Base-by-base conservation (phyloP, 1,140 invertebrate genomes). In the Amphibalanus amphitrite region DNA sequence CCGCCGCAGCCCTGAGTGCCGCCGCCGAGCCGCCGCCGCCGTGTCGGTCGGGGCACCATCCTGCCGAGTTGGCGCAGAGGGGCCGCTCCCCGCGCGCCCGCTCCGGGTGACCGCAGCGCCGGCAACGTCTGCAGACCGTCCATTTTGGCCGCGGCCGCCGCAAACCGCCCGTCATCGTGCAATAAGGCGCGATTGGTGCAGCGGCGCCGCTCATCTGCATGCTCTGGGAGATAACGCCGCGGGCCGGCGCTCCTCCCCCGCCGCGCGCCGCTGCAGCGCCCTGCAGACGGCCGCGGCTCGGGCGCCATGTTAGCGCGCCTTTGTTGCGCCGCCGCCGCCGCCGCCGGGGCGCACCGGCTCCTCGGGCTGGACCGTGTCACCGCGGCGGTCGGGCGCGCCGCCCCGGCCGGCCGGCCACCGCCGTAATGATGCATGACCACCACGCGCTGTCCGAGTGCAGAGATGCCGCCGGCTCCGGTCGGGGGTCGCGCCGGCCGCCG, bases 121-220 rank as follows among this genome's bases (percentile, higher is more conserved):
- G 13, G n/a, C n/a, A n/a, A n/a, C n/a, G n/a, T 8, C 23, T 59
- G 47, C 47, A 59, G 47, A 23, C 6, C 47, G 47, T 59, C 47
- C 47, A 59, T 59, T 59, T 59, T 59, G 47, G 47, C 47, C 6
- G 47, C 33, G 33, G 33, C 33, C 47, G 47, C 13, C 47, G 23
- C 13, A 59, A 59, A 59, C 10, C 47, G 47, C 47, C 47, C 47
- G 47, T 59, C 47, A 59, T 59, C 47, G 47, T 59, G 47, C 47
- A 59, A 59, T 59, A 59, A 59, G 47, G 47, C 47, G 47, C 47
- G 47, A 59, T 59, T 59, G 47, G 47, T 59, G 47, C 47, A 59
- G 47, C 47, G 47, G 47, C 47, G 47, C 47, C 10, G 47, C 47
- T 59, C 47, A 59, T 59, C 47, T 13, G 47, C 47, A 59, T 59